These are phyloP conservation scores for Melanotaenia boesemani DNA, from an alignment of 2,797 vertebrate genomes.

Conservation along the genomic window DNA sequence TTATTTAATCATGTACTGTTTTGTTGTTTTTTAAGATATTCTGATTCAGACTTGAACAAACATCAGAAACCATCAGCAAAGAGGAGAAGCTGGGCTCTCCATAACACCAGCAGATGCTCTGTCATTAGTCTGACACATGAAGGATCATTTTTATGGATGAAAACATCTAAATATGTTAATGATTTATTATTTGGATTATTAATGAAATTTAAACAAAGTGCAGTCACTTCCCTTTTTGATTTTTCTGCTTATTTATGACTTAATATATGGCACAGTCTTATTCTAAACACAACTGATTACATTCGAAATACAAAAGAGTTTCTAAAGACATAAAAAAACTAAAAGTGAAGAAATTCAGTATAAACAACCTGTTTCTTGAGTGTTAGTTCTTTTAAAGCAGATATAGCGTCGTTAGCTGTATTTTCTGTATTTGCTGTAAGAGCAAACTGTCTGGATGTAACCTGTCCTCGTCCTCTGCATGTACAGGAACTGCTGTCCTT, in stretches of 20 bases:
- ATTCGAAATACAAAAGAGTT: background rate
- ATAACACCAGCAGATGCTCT: background rate
- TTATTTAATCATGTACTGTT: too few species aligned
- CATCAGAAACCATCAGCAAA: background rate
- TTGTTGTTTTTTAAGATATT: background rate
- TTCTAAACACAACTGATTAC: background rate
- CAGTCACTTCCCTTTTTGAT: background rate
- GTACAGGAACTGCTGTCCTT: constrained; percentile 33
- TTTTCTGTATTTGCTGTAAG: constrained; percentile 15
- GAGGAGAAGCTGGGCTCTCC: background rate
- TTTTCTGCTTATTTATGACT: background rate
- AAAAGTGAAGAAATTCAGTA: background rate
- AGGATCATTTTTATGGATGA: background rate
- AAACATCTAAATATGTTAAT: background rate
- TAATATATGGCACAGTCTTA: background rate
- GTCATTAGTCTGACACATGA: background rate
- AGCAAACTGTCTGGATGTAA: background rate
- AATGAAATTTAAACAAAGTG: background rate
- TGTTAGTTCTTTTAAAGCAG: background rate
- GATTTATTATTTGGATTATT: background rate
- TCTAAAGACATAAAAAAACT: background rate
- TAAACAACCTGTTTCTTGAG: background rate
- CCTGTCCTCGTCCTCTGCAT: constrained; percentile 7
- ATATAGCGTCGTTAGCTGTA: background rate
- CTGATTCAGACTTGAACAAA: background rate